Conservation (phyloP, 2,797 vertebrate genomes). For the Propithecus deckenii region DNA sequence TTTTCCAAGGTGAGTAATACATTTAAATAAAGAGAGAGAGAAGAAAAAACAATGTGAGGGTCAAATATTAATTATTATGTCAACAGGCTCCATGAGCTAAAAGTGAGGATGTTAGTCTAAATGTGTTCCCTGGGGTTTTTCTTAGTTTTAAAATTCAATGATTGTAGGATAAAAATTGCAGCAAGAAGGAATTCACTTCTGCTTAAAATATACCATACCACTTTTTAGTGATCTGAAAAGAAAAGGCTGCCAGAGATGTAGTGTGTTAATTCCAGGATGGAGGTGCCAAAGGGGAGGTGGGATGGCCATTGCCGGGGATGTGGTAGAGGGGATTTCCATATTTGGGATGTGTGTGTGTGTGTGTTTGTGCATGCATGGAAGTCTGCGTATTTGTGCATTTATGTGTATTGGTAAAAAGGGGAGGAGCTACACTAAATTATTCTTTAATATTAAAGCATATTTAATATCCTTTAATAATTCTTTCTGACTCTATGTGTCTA, state of each 20-base stretch:
- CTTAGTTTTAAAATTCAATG: constrained; percentile 9
- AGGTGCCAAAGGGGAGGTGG: neutral
- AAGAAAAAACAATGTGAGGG: neutral
- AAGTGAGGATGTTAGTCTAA: neutral
- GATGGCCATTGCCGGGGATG: neutral
- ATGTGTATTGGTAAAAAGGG: neutral
- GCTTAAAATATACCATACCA: neutral
- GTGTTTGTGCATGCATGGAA: neutral
- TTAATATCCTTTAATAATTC: neutral
- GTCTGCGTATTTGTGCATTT: neutral
- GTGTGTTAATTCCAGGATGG: neutral
- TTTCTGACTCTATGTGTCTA: neutral
- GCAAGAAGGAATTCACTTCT: neutral
- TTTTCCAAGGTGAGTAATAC: neutral
- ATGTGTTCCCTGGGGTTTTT: neutral
- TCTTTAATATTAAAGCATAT: neutral
- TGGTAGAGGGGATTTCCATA: neutral
- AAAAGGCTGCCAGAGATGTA: neutral
- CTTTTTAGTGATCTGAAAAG: neutral
- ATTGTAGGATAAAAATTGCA: neutral
- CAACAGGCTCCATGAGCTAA: neutral
- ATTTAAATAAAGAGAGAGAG: neutral
- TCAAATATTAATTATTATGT: neutral
- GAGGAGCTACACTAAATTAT: neutral
- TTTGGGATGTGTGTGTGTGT: neutral